Conservation (phyloP, 2,888 invertebrate genomes). For the Nemotelus nigrinus region DNA sequence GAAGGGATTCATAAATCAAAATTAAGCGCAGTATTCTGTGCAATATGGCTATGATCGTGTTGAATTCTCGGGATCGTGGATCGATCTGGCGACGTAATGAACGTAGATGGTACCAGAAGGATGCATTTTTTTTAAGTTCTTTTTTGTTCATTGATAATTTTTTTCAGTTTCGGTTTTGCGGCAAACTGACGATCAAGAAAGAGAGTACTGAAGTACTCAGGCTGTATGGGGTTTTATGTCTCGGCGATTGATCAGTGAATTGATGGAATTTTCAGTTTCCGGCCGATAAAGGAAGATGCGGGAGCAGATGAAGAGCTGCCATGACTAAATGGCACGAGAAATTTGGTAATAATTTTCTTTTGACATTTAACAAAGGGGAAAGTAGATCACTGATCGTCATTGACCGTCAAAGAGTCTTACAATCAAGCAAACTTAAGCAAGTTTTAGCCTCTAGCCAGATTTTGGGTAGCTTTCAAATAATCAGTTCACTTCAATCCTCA, state of each 20-base stretch:
- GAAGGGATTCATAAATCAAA: conserved; percentile 51
- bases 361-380: no score
- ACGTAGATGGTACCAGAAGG: no score
- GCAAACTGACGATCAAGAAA: no score
- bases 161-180: no score
- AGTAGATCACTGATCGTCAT: no score
- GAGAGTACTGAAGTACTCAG: no score
- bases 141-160: neutral
- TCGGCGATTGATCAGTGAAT: conserved; percentile 46
- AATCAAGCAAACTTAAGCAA: no score
- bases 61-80: neutral
- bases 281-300: conserved; percentile 15
- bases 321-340: neutral
- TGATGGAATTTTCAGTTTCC: conserved; percentile 47
- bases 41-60: neutral
- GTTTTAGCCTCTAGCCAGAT: no score
- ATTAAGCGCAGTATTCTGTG: conserved; percentile 48
- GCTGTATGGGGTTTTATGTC: neutral
- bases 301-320: neutral
- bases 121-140: neutral
- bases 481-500: no score
- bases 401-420: no score
- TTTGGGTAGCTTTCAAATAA: no score
- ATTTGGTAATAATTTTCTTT: neutral
- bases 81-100: neutral